phyloP scores from a whole-genome alignment of 1,140 invertebrate genomes.

The Ruditapes philippinarum region DNA sequence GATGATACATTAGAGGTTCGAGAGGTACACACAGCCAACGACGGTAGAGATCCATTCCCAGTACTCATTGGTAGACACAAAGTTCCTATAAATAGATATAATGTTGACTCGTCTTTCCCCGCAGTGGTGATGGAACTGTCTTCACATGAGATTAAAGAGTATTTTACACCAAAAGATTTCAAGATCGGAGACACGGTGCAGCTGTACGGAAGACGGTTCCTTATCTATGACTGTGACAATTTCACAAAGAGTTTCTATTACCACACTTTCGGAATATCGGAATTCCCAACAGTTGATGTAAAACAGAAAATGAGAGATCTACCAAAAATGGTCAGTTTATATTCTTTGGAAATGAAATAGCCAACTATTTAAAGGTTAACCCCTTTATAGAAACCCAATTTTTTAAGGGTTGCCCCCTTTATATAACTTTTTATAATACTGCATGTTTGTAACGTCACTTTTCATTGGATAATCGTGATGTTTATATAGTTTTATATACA shows the following conservation, averaged over 20 bases:
- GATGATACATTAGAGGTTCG: conserved; percentile 93
- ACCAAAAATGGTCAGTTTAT: conserved; percentile 84
- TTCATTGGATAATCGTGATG: too few relatives aligned
- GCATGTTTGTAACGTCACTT: too few relatives aligned
- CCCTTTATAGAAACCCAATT: too few relatives aligned
- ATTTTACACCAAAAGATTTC: conserved; percentile 92
- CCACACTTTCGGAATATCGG: conserved; percentile 88
- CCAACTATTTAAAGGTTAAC: too few relatives aligned
- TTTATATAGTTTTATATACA: too few relatives aligned
- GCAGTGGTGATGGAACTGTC: conserved; percentile 88
- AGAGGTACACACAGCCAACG: conserved; percentile 90
- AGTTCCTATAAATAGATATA: conserved; percentile 93
- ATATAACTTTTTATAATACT: too few relatives aligned
- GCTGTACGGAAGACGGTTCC: conserved; percentile 93
- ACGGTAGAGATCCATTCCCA: conserved; percentile 92
- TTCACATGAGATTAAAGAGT: conserved; percentile 91
- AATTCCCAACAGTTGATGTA: conserved; percentile 86
- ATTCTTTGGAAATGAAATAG: too few relatives aligned
- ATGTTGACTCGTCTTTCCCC: conserved; percentile 88
- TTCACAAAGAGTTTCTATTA: conserved; percentile 95
- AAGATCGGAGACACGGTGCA: conserved; percentile 92
- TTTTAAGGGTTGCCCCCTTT: too few relatives aligned
- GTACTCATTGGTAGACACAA: conserved; percentile 92
- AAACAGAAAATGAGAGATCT: conserved; percentile 77
- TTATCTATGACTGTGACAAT: conserved; percentile 93